phyloP scores from a whole-genome alignment of 2,888 invertebrate species.

The Omphaloscelis lunosa region DNA sequence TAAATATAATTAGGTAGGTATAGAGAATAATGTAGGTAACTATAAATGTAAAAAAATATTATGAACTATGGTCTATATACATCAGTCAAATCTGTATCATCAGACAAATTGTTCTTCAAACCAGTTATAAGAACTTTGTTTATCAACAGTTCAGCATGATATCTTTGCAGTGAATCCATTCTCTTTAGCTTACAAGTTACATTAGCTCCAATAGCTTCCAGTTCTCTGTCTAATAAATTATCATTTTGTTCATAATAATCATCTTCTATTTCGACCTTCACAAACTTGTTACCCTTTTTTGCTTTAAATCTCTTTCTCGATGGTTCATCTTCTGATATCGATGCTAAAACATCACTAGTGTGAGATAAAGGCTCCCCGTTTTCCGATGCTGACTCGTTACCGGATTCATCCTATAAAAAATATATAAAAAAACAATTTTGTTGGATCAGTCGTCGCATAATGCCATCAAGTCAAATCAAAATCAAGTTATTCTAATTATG shows the following conservation, averaged over 20 bases:
- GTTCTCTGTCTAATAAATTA: constrained; percentile 66
- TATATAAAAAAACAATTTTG: constrained; percentile 22
- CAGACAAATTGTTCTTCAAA: constrained; percentile 68
- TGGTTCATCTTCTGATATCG: constrained; percentile 51
- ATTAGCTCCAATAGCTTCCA: constrained; percentile 73
- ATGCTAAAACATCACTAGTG: constrained; percentile 48
- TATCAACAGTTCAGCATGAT: constrained; percentile 72
- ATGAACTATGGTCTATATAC: constrained; percentile 54
- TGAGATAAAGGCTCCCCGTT: constrained; percentile 27
- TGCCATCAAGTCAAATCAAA: constrained; percentile 8
- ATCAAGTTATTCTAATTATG: neutral
- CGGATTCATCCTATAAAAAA: constrained; percentile 41
- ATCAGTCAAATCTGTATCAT: constrained; percentile 71
- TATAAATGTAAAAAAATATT: neutral
- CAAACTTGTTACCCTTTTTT: constrained; percentile 16
- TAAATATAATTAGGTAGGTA: neutral
- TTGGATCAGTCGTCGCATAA: neutral
- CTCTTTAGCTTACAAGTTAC: constrained; percentile 74
- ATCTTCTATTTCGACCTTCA: constrained; percentile 45
- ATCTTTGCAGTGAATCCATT: constrained; percentile 72
- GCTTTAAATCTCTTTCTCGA: constrained; percentile 41
- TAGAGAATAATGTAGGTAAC: neutral
- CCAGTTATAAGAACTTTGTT: constrained; percentile 75
- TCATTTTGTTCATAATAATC: constrained; percentile 38
- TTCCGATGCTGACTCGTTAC: constrained; percentile 18